phyloP scores from a whole-genome alignment of 2,113 vertebrate species.

The Oryzias melastigma region DNA sequence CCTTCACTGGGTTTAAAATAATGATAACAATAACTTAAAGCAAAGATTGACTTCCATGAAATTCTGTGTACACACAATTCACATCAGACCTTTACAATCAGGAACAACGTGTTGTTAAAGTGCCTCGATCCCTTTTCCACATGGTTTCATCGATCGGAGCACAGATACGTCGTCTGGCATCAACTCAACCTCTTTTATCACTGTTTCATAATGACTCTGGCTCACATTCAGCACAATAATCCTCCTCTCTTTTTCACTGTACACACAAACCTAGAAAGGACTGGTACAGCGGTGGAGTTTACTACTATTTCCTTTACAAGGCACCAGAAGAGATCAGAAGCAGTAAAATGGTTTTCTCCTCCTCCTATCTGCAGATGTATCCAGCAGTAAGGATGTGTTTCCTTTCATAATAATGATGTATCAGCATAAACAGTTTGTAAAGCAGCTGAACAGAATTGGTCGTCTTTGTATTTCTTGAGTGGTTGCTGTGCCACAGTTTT shows the following conservation, averaged over 20 bases:
- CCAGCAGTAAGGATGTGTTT: no score
- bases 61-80: neutral
- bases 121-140: neutral
- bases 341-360: no score
- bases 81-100: constrained; percentile 9
- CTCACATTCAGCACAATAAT: constrained; percentile 25
- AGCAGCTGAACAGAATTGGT: no score
- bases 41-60: neutral
- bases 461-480: no score
- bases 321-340: no score
- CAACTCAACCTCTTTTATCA: constrained; percentile 20
- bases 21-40: neutral
- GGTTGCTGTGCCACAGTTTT: no score
- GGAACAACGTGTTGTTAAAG: constrained; percentile 8
- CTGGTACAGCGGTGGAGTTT: neutral
- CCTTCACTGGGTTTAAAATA: no score
- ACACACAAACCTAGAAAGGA: constrained; percentile 22
- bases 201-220: constrained; percentile 16
- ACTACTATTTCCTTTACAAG: no score
- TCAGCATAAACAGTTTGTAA: no score
- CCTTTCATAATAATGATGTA: no score
- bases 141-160: constrained; percentile 13
- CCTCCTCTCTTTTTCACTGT: constrained; percentile 11
- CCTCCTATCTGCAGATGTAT: no score
- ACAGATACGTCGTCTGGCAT: constrained; percentile 27